These are phyloP conservation scores for Teinopalpus imperialis DNA, from an alignment of 2,888 invertebrate genomes.

Conservation along the genomic window DNA sequence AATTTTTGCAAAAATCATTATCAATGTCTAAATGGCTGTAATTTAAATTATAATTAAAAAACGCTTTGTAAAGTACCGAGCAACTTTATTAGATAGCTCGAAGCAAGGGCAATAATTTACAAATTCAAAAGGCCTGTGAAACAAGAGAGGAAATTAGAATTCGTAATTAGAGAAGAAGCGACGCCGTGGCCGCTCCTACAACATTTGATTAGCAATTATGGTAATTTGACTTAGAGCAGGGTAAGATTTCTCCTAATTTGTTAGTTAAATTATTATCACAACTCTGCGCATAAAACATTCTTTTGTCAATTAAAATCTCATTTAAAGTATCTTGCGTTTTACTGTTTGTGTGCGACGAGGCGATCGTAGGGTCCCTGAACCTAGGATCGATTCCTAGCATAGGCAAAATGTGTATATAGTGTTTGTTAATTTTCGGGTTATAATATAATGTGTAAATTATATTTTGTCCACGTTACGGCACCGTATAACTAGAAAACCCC, in stretches of 20 bases:
- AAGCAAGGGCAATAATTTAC: conserved; percentile 70
- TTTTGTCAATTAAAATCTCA: conserved; percentile 35
- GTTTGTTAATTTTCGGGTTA: no score
- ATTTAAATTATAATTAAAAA: conserved; percentile 18
- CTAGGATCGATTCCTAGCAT: no score
- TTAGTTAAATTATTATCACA: conserved; percentile 75
- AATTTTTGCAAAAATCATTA: no score
- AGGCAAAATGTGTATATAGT: no score
- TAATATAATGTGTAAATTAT: no score
- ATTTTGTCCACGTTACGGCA: no score
- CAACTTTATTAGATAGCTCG: conserved; percentile 63
- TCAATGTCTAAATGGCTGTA: conserved; percentile 5
- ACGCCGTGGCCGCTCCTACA: conserved; percentile 68
- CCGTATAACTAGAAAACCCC: no score
- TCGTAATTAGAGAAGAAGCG: conserved; percentile 75
- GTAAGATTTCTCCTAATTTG: conserved; percentile 79
- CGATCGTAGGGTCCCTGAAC: no score
- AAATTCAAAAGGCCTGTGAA: conserved; percentile 78
- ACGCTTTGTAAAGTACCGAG: conserved; percentile 28
- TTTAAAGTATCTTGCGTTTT: conserved; percentile 17
- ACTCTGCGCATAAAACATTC: conserved; percentile 45
- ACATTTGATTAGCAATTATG: conserved; percentile 82
- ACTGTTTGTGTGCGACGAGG: not conserved
- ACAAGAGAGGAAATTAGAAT: conserved; percentile 80
- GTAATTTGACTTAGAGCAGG: conserved; percentile 79